Percentiles rank a stretch among this genome's conserved stretches.
phyloP scores from a whole-genome alignment of 2,113 vertebrate genomes.

The Xyliphius kryptos region DNA sequence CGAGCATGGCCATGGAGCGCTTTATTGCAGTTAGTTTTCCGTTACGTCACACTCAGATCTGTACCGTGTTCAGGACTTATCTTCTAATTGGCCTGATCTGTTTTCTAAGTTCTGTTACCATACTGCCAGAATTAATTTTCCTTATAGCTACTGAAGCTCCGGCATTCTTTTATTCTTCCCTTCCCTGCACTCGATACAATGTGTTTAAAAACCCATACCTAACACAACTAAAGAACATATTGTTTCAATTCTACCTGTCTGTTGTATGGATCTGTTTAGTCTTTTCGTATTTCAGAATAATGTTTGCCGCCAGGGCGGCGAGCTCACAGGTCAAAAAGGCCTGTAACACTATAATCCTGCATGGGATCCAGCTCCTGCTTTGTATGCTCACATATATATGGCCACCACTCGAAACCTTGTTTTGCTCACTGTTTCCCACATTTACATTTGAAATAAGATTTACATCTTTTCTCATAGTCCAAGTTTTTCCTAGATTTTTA shows the following conservation, averaged over 20 bases:
- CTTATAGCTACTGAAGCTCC: conserved; percentile 51
- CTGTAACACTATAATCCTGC: conserved; percentile 64
- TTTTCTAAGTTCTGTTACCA: conserved; percentile 53
- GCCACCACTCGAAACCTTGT: conserved; percentile 15
- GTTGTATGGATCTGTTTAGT: conserved; percentile 58
- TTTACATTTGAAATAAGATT: conserved; percentile 43
- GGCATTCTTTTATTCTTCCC: conserved; percentile 55
- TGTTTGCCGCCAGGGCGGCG: conserved; percentile 50
- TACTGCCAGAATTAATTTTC: conserved; percentile 58
- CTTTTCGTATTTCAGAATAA: conserved; percentile 57
- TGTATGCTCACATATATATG: conserved; percentile 65
- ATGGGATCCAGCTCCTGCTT: conserved; percentile 62
- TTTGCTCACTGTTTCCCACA: conserved; percentile 30
- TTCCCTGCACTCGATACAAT: conserved; percentile 55
- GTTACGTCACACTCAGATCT: conserved; percentile 54
- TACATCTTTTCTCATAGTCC: conserved; percentile 39
- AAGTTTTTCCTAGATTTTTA: conserved; percentile 53
- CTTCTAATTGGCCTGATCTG: conserved; percentile 55
- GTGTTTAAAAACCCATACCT: conserved; percentile 57
- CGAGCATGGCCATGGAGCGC: conserved; percentile 63
- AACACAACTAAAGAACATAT: conserved; percentile 43
- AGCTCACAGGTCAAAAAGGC: conserved; percentile 52
- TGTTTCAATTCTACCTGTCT: conserved; percentile 62
- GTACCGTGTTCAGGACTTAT: conserved; percentile 54
- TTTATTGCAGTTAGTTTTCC: conserved; percentile 60